Base-by-base conservation (phyloP, 2,888 invertebrate genomes). In the Spisula subtruncata region DNA sequence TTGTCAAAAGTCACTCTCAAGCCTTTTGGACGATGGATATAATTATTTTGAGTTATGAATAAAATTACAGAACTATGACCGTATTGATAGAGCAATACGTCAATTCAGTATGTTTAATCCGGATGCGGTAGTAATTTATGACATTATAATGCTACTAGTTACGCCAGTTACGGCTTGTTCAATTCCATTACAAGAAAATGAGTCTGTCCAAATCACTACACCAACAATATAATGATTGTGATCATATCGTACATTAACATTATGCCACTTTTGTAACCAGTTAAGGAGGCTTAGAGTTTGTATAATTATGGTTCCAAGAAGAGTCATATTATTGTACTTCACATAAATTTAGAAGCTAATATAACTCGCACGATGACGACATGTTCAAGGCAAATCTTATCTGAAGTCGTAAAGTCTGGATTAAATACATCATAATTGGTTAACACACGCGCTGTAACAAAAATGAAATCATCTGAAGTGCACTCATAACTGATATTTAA, bases 161-260 rank as follows among this genome's bases (percentile, higher is more conserved):
- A n/a, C n/a, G n/a, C n/a, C n/a, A n/a, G n/a, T n/a, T 66, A 66
- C 60, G n/a, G 60, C 60, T 66, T 66, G n/a, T 66, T 66, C 60
- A 66, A 25, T 4, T 25, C 60, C 60, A 66, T 66, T 66, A 66
- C 25, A 66, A 66, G 25, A n/a, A 25, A 66, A 66, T 66, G 25
- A 66, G n/a, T 25, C 60, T n/a, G n/a, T 66, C 60, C 25, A 25
- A 66, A 25, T 66, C 60, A 25, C 25, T 66, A n/a, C 60, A 66
- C 60, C 8, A 66, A 66, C 60, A 66, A 66, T 66, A 25, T n/a
- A 66, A 66, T 10, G 60, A 66, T 66, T 66, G n/a, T 25, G 60
- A 66, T 66, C 60, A 66, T 25, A n/a, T 25, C 25, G 60, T 25
- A 66, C 60, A 25, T 41, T 41, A 66, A 66, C n/a, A 25, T 66